Evolutionary conservation across 2,113 vertebrate species (phyloP), one percentile per base, ranked within the genome.

Genomic region (Passer montanus): DNA sequence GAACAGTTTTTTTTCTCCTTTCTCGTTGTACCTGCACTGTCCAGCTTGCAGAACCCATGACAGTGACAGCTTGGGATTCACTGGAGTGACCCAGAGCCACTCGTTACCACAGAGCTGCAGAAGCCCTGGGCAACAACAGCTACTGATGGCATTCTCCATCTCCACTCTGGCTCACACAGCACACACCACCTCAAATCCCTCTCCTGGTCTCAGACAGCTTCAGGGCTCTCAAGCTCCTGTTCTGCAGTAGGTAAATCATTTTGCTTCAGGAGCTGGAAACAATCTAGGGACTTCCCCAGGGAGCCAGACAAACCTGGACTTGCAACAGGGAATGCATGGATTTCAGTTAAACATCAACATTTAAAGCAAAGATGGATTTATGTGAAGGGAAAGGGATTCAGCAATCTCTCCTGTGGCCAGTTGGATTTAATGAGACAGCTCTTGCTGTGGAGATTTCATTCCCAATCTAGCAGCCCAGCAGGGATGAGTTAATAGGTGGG

Each of bases 381-480:
- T 67, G 72, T 73, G 75, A 26, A 87, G 35, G 50, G 26, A 95
- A 93, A 84, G 26, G 49, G 73, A 93, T 89, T 89, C 89, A 69
- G 55, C 68, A 83, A 21, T 73, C 55, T 87, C 87, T 93, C 82
- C 75, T 88, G 82, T 67, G 85, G 76, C 78, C 76, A 63, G 87
- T 74, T 92, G 89, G 79, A 91, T 95, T 94, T 91, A 94, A 93
- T 83, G 82, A 94, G 78, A 93, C 23, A 85, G 55, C 37, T 95
- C 89, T 89, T 91, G 58, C 89, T 95, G 87, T 59, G 85, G 73
- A 70, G 80, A 88, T 85, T 83, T 95, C 82, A 90, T 93, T 91
- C 59, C 31, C 94, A 94, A 91, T 94, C 89, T 76, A 53, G 66
- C 74, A 83, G 63, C 68, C 50, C 88, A 87, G 87, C 63, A 88